A percentile compares a stretch with the other conserved stretches of the same genome.
Evolutionary conservation across 2,113 vertebrate genomes (phyloP).

Genomic region (Telmatochromis brachygnathus): DNA sequence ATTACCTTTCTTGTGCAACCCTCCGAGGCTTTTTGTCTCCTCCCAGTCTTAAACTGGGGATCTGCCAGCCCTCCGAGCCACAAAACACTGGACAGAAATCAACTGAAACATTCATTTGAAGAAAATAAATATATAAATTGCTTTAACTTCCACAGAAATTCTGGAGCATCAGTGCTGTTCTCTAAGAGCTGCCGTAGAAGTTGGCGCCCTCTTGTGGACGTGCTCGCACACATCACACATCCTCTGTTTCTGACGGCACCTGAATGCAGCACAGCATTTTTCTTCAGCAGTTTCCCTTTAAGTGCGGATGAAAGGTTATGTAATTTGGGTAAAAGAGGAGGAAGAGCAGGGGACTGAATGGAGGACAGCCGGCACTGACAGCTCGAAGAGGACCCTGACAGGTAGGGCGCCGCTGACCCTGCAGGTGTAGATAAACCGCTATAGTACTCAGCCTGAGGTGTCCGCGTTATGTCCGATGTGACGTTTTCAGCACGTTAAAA

Average conservation of each 20-base stretch:
- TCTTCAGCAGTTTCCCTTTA: conserved; percentile 2
- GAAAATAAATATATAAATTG: background rate
- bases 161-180: background rate
- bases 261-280: conserved; percentile 12
- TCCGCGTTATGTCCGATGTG: background rate
- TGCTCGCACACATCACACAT: background rate
- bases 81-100: background rate
- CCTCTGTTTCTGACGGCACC: background rate
- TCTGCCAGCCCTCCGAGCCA: background rate
- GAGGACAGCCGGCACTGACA: background rate
- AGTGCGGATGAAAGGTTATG: conserved; percentile 21
- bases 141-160: background rate
- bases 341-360: background rate
- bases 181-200: too few relatives aligned
- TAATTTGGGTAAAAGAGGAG: conserved; percentile 24
- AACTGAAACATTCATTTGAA: background rate
- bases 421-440: background rate
- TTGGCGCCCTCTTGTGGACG: background rate
- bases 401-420: background rate
- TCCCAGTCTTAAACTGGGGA: background rate
- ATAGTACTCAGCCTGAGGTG: background rate
- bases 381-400: background rate
- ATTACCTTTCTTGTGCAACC: background rate
- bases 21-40: background rate
- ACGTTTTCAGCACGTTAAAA: background rate